Base-by-base conservation (phyloP, 2,888 invertebrate genomes). In the Myopa tessellatipennis region DNA sequence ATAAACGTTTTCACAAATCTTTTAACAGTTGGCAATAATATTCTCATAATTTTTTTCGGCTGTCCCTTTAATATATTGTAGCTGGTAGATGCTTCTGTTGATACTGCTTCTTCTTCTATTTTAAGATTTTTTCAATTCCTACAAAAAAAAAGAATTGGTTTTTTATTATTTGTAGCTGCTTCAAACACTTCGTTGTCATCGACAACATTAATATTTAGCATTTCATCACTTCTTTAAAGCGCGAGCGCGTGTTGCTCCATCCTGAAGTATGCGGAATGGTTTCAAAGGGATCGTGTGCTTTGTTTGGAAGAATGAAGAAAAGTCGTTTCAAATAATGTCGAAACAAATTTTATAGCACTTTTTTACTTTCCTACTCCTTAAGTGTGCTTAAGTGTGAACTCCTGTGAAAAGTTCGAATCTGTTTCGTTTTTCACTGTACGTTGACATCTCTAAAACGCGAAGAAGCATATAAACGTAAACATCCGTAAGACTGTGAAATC, bases 11-110 rank as follows among this genome's bases (percentile, higher is more conserved):
- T 80, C 85, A 87, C 88, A 87, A 87, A 87, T 87, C 87, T 88
- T 83, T 87, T 88, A 88, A 86, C 88, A 88, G 88, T 87, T 85
- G 85, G 85, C 85, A 85, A 87, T 88, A 88, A 87, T 88, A 83
- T 77, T 77, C 77, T 85, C 84, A 86, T 86, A 85, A 84, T 85
- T 86, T 86, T 78, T 80, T 26, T 26, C 26, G 10, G 81, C 77
- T 83, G 84, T 83, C 81, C 80, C 82, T 82, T 83, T 82, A 77
- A 79, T 75, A 68, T 75, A 45, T 8, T 74, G 40, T 55, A 10
- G 55, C 16, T 68, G 18, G 55, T 55, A 36, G 16, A 4, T 12
- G 65, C 55, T 40, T 2, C 52, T 74, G 16, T 16, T 18, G 36
- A 50, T 67, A 12, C 67, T 58, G 38, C 40, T 50, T 69, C 38